Conservation (phyloP, 2,113 vertebrate species). For the Nibea albiflora region DNA sequence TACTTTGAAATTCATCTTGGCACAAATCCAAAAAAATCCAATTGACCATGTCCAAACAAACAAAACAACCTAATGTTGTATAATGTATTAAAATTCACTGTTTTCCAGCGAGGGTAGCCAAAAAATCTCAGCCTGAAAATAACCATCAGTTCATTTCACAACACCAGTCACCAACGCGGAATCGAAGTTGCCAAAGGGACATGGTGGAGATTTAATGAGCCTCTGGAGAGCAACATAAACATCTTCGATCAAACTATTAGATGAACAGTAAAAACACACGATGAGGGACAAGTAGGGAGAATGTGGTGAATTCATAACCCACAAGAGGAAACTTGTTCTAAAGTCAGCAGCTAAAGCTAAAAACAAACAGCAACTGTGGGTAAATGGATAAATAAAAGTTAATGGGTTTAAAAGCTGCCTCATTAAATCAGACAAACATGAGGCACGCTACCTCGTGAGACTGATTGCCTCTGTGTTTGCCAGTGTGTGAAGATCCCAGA, state of each 20-base stretch:
- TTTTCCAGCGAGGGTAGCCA: background rate
- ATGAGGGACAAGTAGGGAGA: background rate
- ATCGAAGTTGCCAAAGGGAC: background rate
- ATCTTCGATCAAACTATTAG: background rate
- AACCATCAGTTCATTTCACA: background rate
- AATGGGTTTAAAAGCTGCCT: background rate
- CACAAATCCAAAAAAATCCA: background rate
- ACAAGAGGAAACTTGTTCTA: background rate
- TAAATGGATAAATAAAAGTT: background rate
- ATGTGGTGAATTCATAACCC: background rate
- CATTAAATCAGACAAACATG: background rate
- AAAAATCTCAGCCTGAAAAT: conserved; percentile 8
- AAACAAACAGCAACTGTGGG: background rate
- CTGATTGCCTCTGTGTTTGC: background rate
- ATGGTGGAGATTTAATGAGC: conserved; percentile 5
- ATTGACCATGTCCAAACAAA: background rate
- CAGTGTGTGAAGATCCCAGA: background rate
- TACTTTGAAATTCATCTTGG: background rate
- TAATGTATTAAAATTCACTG: too few relatives aligned
- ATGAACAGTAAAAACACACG: background rate
- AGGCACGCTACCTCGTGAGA: background rate
- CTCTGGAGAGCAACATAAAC: background rate
- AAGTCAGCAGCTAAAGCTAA: background rate
- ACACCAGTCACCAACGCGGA: background rate
- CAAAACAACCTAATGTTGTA: too few relatives aligned